Conservation (phyloP, 1,140 invertebrate genomes). For the Anastrepha ludens region DNA sequence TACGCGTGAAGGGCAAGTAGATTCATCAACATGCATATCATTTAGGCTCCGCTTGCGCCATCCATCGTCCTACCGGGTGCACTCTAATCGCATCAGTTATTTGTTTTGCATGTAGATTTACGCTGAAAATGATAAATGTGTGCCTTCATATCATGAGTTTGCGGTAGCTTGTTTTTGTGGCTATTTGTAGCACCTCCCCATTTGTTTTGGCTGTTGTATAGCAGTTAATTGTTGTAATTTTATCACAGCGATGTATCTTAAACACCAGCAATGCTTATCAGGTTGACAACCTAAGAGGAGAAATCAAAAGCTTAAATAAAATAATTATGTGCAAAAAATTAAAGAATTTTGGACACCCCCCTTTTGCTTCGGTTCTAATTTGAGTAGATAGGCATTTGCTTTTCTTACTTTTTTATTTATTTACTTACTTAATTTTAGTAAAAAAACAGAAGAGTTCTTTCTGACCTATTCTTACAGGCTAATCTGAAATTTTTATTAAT, state of each 20-base stretch:
- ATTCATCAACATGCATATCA: background rate
- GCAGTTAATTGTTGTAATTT: background rate
- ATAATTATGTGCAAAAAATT: too few species aligned
- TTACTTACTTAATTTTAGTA: too few species aligned
- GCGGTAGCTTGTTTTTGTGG: background rate
- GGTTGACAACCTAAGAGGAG: background rate
- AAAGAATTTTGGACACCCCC: too few species aligned
- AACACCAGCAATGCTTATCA: background rate
- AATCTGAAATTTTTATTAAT: too few species aligned
- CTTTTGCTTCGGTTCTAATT: too few species aligned
- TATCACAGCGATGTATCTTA: background rate
- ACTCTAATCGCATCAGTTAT: background rate
- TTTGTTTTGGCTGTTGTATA: too few species aligned
- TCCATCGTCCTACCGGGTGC: background rate
- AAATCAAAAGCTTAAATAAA: too few species aligned
- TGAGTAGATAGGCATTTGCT: too few species aligned
- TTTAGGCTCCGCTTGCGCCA: background rate
- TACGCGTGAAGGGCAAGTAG: background rate
- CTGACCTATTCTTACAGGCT: too few species aligned
- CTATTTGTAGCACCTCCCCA: background rate
- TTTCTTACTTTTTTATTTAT: too few species aligned
- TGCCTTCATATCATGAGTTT: background rate
- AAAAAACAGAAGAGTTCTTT: too few species aligned
- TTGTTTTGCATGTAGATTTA: slow-evolving; percentile 5
- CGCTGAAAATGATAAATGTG: background rate